These are phyloP conservation scores for Aix galericulata DNA, from an alignment of 2,113 vertebrate species.

Conservation along the genomic window DNA sequence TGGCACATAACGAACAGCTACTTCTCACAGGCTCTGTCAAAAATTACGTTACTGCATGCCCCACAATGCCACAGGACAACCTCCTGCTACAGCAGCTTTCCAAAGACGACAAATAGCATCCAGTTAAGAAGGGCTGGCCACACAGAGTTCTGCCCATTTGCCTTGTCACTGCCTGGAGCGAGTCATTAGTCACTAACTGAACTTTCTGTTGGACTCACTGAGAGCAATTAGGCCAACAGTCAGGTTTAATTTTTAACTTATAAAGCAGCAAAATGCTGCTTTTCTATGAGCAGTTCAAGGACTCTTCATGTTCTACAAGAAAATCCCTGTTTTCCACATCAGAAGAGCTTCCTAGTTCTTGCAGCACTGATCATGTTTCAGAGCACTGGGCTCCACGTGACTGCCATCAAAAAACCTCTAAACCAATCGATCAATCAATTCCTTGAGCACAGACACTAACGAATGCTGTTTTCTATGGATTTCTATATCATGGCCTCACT, in stretches of 20 bases:
- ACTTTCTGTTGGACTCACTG: slow-evolving; percentile 5
- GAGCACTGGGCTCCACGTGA: background rate
- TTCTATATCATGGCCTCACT: background rate
- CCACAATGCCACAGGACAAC: background rate
- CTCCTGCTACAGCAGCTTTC: background rate
- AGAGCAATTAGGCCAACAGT: background rate
- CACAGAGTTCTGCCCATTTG: background rate
- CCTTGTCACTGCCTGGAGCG: background rate
- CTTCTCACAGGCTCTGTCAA: background rate
- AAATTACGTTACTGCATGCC: background rate
- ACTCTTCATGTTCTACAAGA: background rate
- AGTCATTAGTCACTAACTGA: background rate
- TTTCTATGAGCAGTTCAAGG: background rate
- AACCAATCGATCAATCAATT: background rate
- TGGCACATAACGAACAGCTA: background rate
- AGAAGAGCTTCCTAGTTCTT: background rate
- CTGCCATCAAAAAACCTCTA: background rate
- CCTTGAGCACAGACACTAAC: background rate
- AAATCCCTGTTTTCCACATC: background rate
- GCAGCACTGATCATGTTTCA: background rate
- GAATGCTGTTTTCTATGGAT: background rate
- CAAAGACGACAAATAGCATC: background rate
- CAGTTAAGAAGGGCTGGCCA: background rate
- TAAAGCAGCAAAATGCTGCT: background rate
- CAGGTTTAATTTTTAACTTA: slow-evolving; percentile 3